Evolutionary conservation across 2,797 vertebrate species (phyloP), one percentile per base, ranked within the genome.

Genomic region (Gila robusta): DNA sequence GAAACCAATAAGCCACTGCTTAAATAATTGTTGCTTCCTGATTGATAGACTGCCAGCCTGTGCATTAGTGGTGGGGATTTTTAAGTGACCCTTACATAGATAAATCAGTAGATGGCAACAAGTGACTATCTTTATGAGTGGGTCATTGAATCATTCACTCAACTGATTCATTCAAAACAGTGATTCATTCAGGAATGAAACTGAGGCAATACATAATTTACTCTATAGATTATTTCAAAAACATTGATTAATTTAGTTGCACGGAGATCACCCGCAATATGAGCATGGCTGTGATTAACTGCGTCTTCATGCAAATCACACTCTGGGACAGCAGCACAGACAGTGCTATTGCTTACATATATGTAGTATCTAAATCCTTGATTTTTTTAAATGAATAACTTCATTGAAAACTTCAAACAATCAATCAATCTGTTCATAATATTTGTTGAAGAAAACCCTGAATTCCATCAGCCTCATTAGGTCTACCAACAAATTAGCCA

Each of bases 391-490:
- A 52, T 69, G 0, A 37, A 23, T 4, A 23, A 54, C 7, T 81
- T 26, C 1, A 21, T 54, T 26, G 8, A 54, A 52, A 69, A 35
- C 21, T 17, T 69, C 21, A 52, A 23, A 52, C 79, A 54, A n/a
- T 66, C 2, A 32, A 28, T 79, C 78, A 66, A 26, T 59, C 14
- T 26, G n/a, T 59, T 59, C 35, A 59, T 59, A 78, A 59, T 17
- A 41, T 41, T 59, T 59, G 54, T 26, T 26, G 23, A 66, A 26
- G 44, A 70, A 52, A 54, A 39, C 4, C 2, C 10, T 54, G 32
- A 56, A 77, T 56, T 56, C 12, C 21, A 81, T 82, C 67, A 71
- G 67, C 49, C 80, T 82, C 49, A 82, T 71, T 72, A 72, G 9
- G 35, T 71, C 35, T 16, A 66, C 79, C 21, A 67, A 52, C 28